Evolutionary conservation across 2,113 vertebrate species (phyloP).

Genomic region (Engraulis encrasicolus): DNA sequence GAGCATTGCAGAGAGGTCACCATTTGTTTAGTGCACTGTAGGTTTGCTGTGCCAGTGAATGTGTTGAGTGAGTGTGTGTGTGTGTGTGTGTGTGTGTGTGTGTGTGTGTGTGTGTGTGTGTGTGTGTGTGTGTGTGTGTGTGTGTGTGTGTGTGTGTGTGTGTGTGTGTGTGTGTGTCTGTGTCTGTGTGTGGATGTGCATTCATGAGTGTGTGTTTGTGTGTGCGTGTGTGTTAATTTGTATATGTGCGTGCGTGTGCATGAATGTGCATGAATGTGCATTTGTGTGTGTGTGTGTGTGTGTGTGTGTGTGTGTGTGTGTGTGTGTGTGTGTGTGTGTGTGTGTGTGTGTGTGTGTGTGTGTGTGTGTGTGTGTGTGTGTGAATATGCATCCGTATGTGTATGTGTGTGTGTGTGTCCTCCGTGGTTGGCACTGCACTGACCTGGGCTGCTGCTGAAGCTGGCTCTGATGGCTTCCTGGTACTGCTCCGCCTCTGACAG

Average conservation of each 20-base stretch:
- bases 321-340: background rate
- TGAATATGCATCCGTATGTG: background rate
- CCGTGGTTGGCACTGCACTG: too few species aligned
- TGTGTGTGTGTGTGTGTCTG: background rate
- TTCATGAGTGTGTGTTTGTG: background rate
- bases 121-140: background rate
- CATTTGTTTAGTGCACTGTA: background rate
- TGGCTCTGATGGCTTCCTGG: slow-evolving; percentile 84
- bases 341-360: background rate
- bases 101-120: background rate
- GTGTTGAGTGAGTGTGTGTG: background rate
- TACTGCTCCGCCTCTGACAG: slow-evolving; percentile 88
- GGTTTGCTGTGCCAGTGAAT: background rate
- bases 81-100: background rate
- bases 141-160: background rate
- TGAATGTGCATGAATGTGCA: background rate
- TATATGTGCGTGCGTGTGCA: too few species aligned
- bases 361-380: background rate
- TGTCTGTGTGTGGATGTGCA: background rate
- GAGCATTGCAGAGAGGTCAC: background rate
- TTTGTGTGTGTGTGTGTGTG: background rate
- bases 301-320: background rate
- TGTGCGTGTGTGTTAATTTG: background rate
- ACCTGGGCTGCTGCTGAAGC: slow-evolving; percentile 85
- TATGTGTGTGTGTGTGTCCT: background rate